These are phyloP conservation scores for Piprites chloris DNA, from an alignment of 2,113 vertebrate species.

Conservation along the genomic window DNA sequence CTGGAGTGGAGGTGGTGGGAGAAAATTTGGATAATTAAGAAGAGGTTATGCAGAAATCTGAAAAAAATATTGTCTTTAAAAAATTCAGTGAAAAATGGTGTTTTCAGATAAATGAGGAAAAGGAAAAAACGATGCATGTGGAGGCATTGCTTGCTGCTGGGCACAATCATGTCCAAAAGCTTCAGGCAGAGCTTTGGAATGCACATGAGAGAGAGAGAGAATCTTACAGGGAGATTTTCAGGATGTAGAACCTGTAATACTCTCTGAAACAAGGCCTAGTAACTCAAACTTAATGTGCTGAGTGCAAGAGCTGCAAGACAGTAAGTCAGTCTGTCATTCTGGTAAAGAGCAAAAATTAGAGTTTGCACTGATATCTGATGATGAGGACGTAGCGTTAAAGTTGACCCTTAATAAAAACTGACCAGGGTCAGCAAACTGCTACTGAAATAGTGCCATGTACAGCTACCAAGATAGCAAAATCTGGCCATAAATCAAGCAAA, in stretches of 20 bases:
- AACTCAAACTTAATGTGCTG: background rate
- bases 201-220: accelerated
- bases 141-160: background rate
- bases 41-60: background rate
- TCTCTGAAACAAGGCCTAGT: too few relatives aligned
- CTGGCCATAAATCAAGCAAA: background rate
- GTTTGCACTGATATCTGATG: background rate
- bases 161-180: background rate
- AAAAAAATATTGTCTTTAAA: background rate
- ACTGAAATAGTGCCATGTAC: background rate
- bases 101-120: background rate
- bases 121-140: background rate
- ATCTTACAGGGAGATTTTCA: background rate
- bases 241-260: background rate
- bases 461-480: background rate
- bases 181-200: background rate
- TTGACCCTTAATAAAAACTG: background rate
- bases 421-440: background rate
- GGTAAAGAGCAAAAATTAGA: too few relatives aligned
- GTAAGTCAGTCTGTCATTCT: too few relatives aligned
- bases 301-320: background rate
- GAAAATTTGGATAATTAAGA: accelerated
- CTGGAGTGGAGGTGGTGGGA: too few relatives aligned
- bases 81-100: background rate
- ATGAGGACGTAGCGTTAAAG: accelerated